Percentiles rank a stretch among this genome's conserved stretches.
Evolutionary conservation across 2,113 vertebrate genomes (phyloP).

Genomic region (Strix aluco): DNA sequence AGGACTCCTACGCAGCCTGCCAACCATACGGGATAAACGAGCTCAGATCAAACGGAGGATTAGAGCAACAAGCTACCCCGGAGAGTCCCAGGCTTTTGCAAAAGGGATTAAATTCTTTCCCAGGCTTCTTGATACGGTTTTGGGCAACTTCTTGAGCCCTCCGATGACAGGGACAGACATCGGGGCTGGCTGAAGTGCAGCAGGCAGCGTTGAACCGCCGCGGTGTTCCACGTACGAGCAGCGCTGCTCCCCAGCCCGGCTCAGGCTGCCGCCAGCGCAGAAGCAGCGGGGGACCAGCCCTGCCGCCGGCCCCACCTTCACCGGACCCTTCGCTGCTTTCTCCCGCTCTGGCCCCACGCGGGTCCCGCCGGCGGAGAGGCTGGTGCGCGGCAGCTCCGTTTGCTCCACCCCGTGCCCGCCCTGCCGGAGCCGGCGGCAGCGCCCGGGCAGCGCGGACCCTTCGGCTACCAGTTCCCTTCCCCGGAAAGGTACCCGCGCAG

Average conservation of each 20-base stretch:
- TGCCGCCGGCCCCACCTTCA: not conserved
- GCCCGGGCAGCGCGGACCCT: not conserved
- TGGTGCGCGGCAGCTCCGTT: not conserved
- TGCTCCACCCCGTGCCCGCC: not conserved
- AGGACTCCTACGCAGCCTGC: not conserved
- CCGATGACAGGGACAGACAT: rapidly evolving
- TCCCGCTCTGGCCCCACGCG: not conserved
- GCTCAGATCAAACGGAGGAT: not conserved
- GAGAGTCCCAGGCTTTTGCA: not conserved
- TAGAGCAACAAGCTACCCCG: not conserved
- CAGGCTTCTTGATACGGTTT: rapidly evolving
- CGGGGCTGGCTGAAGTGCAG: rapidly evolving
- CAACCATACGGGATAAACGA: not conserved
- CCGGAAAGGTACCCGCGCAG: not conserved
- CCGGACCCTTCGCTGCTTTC: too few relatives aligned
- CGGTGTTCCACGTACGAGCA: not conserved
- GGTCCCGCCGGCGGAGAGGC: not conserved
- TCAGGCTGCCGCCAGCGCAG: not conserved
- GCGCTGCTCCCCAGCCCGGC: not conserved
- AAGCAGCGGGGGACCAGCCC: not conserved
- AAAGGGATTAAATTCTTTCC: not conserved
- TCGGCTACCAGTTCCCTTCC: not conserved
- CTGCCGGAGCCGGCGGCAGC: not conserved
- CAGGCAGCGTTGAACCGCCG: not conserved
- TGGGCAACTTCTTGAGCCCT: not conserved